A percentile compares a stretch with the other conserved stretches of the same genome.
These are phyloP conservation scores for Ceratoteleas bidentatus DNA, from an alignment of 1,140 invertebrate species.

Conservation along the genomic window DNA sequence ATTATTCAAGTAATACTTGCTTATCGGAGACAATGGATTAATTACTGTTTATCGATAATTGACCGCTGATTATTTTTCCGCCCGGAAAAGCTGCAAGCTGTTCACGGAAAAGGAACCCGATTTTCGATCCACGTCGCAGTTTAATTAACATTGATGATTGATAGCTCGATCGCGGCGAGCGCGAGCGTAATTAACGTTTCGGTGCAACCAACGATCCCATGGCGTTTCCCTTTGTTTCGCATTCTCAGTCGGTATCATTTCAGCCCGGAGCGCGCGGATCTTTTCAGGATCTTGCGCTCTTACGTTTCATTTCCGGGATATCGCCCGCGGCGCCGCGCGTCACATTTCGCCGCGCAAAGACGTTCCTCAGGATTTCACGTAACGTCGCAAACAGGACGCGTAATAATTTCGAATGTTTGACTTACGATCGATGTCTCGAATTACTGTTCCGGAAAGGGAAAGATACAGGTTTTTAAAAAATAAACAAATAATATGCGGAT, in stretches of 20 bases:
- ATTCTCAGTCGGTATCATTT: slow-evolving; percentile 27
- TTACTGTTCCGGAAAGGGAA: too few relatives aligned
- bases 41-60: too few relatives aligned
- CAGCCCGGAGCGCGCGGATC: slow-evolving; percentile 12
- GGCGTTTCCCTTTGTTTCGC: slow-evolving; percentile 32
- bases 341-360: slow-evolving; percentile 16
- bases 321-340: slow-evolving; percentile 16
- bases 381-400: slow-evolving; percentile 4
- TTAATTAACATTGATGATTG: slow-evolving; percentile 31
- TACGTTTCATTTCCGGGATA: slow-evolving; percentile 38
- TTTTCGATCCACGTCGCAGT: background rate
- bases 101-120: too few relatives aligned
- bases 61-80: too few relatives aligned
- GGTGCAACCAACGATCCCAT: slow-evolving; percentile 9
- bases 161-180: slow-evolving; percentile 7
- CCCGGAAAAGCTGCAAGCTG: too few relatives aligned
- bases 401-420: slow-evolving; percentile 27
- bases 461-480: too few relatives aligned
- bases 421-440: slow-evolving; percentile 12
- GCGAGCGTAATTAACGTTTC: slow-evolving; percentile 28
- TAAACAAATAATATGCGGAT: too few relatives aligned
- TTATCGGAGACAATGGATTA: too few relatives aligned
- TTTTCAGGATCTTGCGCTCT: slow-evolving; percentile 17
- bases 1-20: too few relatives aligned
- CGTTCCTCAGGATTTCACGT: slow-evolving; percentile 20